phyloP scores from a whole-genome alignment of 1,140 invertebrate species.

The Cydia pomonella region DNA sequence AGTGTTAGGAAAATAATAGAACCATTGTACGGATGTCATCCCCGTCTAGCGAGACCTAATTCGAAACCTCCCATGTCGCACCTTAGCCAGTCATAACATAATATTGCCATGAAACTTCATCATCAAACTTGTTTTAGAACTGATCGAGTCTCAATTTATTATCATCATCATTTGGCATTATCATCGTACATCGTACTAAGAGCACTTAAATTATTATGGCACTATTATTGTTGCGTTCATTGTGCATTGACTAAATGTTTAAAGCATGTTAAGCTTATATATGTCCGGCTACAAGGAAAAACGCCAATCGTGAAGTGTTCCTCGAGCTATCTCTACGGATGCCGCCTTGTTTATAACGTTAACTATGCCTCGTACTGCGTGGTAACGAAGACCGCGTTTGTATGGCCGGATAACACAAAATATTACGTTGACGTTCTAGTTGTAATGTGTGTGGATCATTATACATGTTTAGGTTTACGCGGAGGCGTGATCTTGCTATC shows the following conservation, averaged over 20 bases:
- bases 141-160: slow-evolving; percentile 12
- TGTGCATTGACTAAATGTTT: slow-evolving; percentile 39
- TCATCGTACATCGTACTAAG: slow-evolving; percentile 34
- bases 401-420: neutral
- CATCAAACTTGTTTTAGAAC: neutral
- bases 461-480: neutral
- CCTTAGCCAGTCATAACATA: slow-evolving; percentile 15
- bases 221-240: slow-evolving; percentile 39
- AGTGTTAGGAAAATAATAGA: slow-evolving; percentile 56
- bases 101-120: neutral
- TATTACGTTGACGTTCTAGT: neutral
- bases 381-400: neutral
- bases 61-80: neutral
- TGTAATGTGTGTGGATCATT: neutral
- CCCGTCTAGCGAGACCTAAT: slow-evolving; percentile 9
- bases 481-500: neutral
- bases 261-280: slow-evolving; percentile 50
- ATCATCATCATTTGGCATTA: slow-evolving; percentile 42
- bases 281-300: neutral
- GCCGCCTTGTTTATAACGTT: neutral
- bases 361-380: neutral
- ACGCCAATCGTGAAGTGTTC: neutral
- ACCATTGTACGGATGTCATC: slow-evolving; percentile 1
- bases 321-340: neutral
- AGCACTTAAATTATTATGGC: slow-evolving; percentile 38